phyloP scores from a whole-genome alignment of 2,113 vertebrate species.

The Otolemur garnettii region DNA sequence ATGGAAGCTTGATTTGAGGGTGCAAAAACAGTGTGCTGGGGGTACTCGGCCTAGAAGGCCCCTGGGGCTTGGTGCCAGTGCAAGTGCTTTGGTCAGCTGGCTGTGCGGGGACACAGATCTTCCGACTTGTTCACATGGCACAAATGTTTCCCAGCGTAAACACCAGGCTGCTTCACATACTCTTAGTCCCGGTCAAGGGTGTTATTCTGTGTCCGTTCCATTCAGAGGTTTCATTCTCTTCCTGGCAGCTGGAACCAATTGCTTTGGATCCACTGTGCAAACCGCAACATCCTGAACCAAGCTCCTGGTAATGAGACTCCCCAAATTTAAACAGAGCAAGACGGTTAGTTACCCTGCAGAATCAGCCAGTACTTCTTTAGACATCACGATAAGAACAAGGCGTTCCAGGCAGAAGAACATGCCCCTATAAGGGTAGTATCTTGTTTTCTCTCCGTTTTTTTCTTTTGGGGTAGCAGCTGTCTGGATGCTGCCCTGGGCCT shows the following conservation, averaged over 20 bases:
- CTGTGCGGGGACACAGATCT: background rate
- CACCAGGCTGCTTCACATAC: background rate
- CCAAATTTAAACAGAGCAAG: background rate
- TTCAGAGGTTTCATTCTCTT: background rate
- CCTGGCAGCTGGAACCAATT: slow-evolving; percentile 31
- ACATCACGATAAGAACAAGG: background rate
- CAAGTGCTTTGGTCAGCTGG: accelerated
- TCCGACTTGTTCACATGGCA: background rate
- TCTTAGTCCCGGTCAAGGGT: background rate
- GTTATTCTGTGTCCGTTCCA: background rate
- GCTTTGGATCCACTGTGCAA: background rate
- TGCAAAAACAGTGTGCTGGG: too few relatives aligned
- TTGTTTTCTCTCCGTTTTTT: background rate
- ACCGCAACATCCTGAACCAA: background rate
- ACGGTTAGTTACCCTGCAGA: background rate
- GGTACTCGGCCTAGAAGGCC: background rate
- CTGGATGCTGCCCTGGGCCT: background rate
- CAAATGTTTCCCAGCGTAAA: background rate
- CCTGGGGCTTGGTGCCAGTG: background rate
- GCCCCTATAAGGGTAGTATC: background rate
- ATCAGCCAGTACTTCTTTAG: background rate
- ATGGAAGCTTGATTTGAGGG: background rate
- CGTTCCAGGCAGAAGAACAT: background rate
- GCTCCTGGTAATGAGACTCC: background rate
- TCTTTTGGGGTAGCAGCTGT: background rate